Percentiles rank a stretch among this genome's conserved stretches.
These are phyloP conservation scores for Dreissena rostriformis DNA, from an alignment of 1,140 invertebrate species.

Conservation along the genomic window DNA sequence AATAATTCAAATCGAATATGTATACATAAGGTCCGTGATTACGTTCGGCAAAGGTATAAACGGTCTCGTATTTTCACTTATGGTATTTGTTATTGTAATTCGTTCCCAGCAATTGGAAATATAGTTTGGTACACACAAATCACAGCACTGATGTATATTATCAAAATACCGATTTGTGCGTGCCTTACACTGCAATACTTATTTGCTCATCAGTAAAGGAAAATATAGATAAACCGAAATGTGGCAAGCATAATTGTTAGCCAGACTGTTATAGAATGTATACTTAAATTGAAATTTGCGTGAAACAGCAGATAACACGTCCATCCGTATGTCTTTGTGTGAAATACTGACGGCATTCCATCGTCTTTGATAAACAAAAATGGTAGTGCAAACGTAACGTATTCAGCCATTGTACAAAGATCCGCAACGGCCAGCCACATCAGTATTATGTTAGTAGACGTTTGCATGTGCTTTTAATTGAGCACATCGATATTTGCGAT, in stretches of 20 bases:
- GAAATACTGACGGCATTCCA: constrained; percentile 8
- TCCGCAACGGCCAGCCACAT: constrained; percentile 93
- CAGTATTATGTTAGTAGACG: constrained; percentile 92
- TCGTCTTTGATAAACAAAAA: constrained; percentile 77
- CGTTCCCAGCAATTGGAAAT: constrained; percentile 76
- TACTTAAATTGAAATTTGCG: constrained; percentile 88
- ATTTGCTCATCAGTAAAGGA: constrained; percentile 87
- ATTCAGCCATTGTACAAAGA: constrained; percentile 93
- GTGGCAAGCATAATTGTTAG: constrained; percentile 95
- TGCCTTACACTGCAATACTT: constrained; percentile 90
- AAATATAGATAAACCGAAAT: constrained; percentile 96
- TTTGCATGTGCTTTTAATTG: constrained; percentile 92
- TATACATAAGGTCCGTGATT: constrained; percentile 34
- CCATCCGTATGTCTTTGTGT: constrained; percentile 69
- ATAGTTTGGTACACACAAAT: constrained; percentile 91
- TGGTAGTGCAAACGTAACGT: constrained; percentile 91
- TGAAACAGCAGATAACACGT: constrained; percentile 77
- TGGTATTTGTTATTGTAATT: neutral
- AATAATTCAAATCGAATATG: constrained; percentile 71
- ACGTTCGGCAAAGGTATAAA: constrained; percentile 18
- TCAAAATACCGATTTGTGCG: constrained; percentile 87
- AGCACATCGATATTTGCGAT: constrained; percentile 94
- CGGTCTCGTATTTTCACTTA: constrained; percentile 26
- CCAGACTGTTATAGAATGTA: constrained; percentile 97
- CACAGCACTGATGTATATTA: constrained; percentile 87